Evolutionary conservation across 2,888 invertebrate species (phyloP).

Genomic region (Drosophila tanythrix): DNA sequence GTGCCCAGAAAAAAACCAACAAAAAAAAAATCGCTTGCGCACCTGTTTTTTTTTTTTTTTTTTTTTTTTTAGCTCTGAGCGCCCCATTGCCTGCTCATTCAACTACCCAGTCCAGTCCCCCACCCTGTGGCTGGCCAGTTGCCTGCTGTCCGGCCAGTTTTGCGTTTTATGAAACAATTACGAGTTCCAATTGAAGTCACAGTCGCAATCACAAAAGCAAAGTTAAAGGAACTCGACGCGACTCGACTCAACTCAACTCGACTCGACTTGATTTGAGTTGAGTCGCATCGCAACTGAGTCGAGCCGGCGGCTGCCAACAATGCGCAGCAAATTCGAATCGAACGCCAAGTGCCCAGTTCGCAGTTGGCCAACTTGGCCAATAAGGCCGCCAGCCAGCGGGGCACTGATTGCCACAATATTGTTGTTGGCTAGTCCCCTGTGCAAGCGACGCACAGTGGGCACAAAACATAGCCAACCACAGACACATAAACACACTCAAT

Average conservation of each 20-base stretch:
- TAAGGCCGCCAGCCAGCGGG: constrained; percentile 20
- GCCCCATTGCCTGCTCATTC: not conserved
- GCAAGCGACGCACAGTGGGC: constrained; percentile 34
- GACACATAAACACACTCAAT: not conserved
- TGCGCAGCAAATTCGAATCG: constrained; percentile 51
- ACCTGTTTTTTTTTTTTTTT: constrained; percentile 64
- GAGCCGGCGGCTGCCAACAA: constrained; percentile 42
- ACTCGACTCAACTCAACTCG: constrained; percentile 13
- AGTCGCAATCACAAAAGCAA: constrained; percentile 39
- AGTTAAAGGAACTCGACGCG: constrained; percentile 33
- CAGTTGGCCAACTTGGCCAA: constrained; percentile 41
- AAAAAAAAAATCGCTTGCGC: constrained; percentile 59
- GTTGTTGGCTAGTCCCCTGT: constrained; percentile 32
- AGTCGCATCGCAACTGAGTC: constrained; percentile 16
- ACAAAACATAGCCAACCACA: not conserved
- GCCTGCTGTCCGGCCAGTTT: constrained; percentile 56
- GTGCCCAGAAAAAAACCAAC: constrained; percentile 22
- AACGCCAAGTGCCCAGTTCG: constrained; percentile 61
- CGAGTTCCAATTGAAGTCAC: constrained; percentile 50
- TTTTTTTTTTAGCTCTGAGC: constrained; percentile 8
- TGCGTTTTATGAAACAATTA: constrained; percentile 77
- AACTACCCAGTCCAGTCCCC: not conserved
- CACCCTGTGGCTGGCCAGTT: constrained; percentile 13
- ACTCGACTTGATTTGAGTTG: not conserved
- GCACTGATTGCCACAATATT: constrained; percentile 42